Percentiles rank a stretch among this genome's conserved stretches.
These are phyloP conservation scores for Rhinoraja longicauda DNA, from an alignment of 2,797 vertebrate species.

Conservation along the genomic window DNA sequence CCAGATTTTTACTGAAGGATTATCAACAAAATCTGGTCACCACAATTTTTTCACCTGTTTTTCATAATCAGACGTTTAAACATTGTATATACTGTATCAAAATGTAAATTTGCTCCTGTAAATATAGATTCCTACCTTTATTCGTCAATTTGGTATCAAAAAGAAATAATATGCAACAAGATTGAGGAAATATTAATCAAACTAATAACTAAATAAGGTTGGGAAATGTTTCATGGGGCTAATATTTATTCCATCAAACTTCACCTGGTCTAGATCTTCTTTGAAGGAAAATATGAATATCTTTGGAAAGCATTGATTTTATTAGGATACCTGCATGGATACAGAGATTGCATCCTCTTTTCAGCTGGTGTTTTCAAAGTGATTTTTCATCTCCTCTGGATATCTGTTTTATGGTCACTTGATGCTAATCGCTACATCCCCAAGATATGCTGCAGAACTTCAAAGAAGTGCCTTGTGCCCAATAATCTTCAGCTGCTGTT, in stretches of 20 bases:
- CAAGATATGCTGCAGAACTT: too few relatives aligned
- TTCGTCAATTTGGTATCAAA: background rate
- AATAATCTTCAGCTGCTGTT: too few relatives aligned
- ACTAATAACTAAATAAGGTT: background rate
- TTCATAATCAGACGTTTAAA: background rate
- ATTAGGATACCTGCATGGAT: background rate
- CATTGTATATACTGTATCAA: background rate
- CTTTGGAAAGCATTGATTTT: background rate
- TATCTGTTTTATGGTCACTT: background rate
- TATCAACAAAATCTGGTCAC: background rate
- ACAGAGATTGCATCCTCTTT: background rate
- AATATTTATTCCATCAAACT: background rate
- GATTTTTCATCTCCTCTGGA: background rate
- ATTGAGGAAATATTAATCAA: background rate
- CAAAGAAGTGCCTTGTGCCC: too few relatives aligned
- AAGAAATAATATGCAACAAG: background rate
- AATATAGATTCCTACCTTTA: background rate
- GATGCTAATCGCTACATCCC: background rate
- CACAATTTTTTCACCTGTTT: background rate
- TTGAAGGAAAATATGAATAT: background rate
- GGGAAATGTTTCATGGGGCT: background rate
- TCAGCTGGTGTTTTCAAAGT: background rate
- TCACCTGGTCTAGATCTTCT: background rate
- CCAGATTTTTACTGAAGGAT: background rate
- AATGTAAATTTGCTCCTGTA: background rate